A percentile compares a stretch with the other conserved stretches of the same genome.
Conservation (phyloP, 2,888 invertebrate genomes). For the Gerris lacustris region DNA sequence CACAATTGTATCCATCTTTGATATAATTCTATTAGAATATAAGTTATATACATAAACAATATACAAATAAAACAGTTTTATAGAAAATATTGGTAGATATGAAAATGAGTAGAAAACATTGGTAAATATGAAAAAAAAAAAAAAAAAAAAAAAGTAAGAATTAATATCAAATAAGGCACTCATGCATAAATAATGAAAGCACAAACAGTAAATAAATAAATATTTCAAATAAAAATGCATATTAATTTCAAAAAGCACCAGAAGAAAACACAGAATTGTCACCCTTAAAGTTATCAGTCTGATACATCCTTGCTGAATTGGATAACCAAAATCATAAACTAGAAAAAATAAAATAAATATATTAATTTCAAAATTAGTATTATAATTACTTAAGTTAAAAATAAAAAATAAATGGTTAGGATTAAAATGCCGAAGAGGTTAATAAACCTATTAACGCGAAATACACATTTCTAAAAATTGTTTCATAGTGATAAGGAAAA, state of each 20-base stretch:
- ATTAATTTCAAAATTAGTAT: too few species aligned
- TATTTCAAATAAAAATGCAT: background rate
- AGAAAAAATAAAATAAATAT: background rate
- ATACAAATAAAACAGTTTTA: background rate
- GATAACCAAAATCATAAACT: background rate
- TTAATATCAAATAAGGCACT: constrained; percentile 1
- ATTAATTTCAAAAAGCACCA: constrained; percentile 3
- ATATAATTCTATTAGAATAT: too few species aligned
- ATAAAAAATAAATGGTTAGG: too few species aligned
- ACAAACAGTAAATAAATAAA: background rate
- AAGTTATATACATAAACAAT: constrained; percentile 1
- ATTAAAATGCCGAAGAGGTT: too few species aligned
- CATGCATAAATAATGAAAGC: constrained; percentile 1
- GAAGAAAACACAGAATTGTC: background rate
- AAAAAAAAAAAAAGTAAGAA: background rate
- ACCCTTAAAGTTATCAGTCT: constrained; percentile 1
- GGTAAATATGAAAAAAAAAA: background rate
- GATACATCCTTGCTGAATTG: constrained; percentile 1
- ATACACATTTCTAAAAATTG: background rate
- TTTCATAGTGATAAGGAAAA: background rate
- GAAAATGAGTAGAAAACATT: background rate
- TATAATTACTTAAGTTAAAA: too few species aligned
- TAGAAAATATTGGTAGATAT: background rate
- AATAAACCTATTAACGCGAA: background rate
- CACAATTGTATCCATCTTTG: too few species aligned